A percentile compares a stretch with the other conserved stretches of the same genome.
These are phyloP conservation scores for Dallia pectoralis DNA, from an alignment of 2,797 vertebrate species.

Conservation along the genomic window DNA sequence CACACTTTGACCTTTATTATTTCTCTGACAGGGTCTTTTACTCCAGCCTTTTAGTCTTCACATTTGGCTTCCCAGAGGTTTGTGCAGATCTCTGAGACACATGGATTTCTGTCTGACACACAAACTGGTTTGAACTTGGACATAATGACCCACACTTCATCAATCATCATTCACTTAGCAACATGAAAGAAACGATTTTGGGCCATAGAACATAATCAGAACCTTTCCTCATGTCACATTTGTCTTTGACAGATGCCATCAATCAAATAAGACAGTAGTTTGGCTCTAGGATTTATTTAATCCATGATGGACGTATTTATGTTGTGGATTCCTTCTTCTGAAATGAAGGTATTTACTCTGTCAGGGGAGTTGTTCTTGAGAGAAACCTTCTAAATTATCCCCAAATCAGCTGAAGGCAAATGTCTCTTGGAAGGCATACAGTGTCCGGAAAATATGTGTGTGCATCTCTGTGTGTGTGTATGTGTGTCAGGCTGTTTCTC, in stretches of 20 bases:
- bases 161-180: slow-evolving; percentile 67
- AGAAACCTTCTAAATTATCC: slow-evolving; percentile 30
- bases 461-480: too few relatives aligned
- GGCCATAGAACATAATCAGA: slow-evolving; percentile 64
- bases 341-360: background rate
- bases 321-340: background rate
- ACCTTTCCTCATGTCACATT: slow-evolving; percentile 71
- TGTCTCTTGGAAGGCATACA: slow-evolving; percentile 21
- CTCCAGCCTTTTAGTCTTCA: slow-evolving; percentile 8
- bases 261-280: slow-evolving; percentile 51
- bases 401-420: slow-evolving; percentile 24
- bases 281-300: slow-evolving; percentile 34
- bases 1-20: slow-evolving; percentile 8
- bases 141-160: slow-evolving; percentile 50
- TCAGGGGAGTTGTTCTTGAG: background rate
- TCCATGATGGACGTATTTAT: slow-evolving; percentile 24
- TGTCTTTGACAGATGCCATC: slow-evolving; percentile 67
- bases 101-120: slow-evolving; percentile 25
- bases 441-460: slow-evolving; percentile 3
- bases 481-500: slow-evolving; percentile 28
- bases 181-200: slow-evolving; percentile 60
- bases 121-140: slow-evolving; percentile 60
- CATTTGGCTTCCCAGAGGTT: slow-evolving; percentile 1
- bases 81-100: slow-evolving; percentile 42
- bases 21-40: background rate